Percentiles rank a stretch among this genome's conserved stretches.
phyloP scores from a whole-genome alignment of 1,140 invertebrate species.

The Olivierus martensii region DNA sequence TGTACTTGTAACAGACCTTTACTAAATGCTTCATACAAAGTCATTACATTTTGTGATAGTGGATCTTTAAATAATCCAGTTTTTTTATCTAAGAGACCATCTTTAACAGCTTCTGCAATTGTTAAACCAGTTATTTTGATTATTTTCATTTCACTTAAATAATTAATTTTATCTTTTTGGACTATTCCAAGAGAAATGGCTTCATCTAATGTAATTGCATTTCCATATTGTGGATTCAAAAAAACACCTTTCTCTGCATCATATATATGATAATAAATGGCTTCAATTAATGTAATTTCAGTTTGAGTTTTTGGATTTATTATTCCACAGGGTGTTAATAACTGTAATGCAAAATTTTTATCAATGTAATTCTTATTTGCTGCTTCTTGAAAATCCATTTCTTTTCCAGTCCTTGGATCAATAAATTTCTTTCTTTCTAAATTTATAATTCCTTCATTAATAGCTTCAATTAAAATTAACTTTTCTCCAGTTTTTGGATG shows the following conservation, averaged over 20 bases:
- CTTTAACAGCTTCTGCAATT: constrained; percentile 60
- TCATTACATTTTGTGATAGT: constrained; percentile 27
- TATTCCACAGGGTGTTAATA: constrained; percentile 49
- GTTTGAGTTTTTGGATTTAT: constrained; percentile 70
- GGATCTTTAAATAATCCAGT: constrained; percentile 61
- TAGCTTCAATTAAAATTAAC: constrained; percentile 36
- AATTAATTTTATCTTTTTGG: constrained; percentile 24
- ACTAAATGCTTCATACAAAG: constrained; percentile 36
- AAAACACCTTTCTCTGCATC: constrained; percentile 59
- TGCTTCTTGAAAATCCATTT: constrained; percentile 66
- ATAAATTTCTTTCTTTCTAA: constrained; percentile 36
- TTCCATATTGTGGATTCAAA: constrained; percentile 39
- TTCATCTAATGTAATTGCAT: constrained; percentile 58
- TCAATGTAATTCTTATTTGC: constrained; percentile 59
- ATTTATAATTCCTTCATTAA: constrained; percentile 26
- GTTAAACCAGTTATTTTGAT: constrained; percentile 31
- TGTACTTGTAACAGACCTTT: constrained; percentile 26
- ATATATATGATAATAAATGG: constrained; percentile 74
- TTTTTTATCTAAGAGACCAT: constrained; percentile 48
- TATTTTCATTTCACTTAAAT: constrained; percentile 7
- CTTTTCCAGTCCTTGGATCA: constrained; percentile 56
- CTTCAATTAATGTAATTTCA: constrained; percentile 66
- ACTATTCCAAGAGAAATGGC: constrained; percentile 45
- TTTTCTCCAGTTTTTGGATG: constrained; percentile 37
- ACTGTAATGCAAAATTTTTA: constrained; percentile 24